Evolutionary conservation across 1,140 invertebrate genomes (phyloP), one percentile per base, ranked within the genome.

Genomic region (Orchesella cincta): DNA sequence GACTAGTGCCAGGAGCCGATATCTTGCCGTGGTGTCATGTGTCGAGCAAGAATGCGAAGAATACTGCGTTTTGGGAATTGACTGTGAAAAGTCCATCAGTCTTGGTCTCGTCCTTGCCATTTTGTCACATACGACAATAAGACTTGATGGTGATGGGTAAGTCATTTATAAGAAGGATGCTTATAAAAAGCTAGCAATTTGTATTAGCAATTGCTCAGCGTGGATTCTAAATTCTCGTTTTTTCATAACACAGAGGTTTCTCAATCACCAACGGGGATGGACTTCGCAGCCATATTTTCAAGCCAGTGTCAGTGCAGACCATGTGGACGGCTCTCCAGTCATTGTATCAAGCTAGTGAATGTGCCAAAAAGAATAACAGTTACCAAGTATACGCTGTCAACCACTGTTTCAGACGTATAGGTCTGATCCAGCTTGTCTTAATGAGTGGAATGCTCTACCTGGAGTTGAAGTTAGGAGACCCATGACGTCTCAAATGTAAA

Each of bases 281-380:
- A 84, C 93, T 94, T 84, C 54, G 80, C 26, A 79, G 80, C 78
- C 95, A 98, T 87, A 96, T 98, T 86, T 98, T 99, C 88, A 98
- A 98, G 87, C 97, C 97, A 75, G 95, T 98, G 77, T 98, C 96
- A 78, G 96, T 99, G 67, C 97, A 98, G 86, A 95, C 96, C 79
- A 98, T 99, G 96, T 97, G 95, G 95, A 98, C 95, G 64, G 95
- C 96, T 57, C 88, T 98, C 78, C 97, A 99, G 86, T 96, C 94
- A 70, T 87, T 99, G 81, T 95, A 98, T 88, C 94, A 96, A 86
- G 94, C 39, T 36, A 46, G 34, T 76, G 78, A 81, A 70, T 81
- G 80, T 75, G 80, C 80, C 36, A 81, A 81, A 71, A 75, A 81
- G 29, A 81, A 79, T 54, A 81, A 81, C 74, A 81, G 78, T 67